Base-by-base conservation (phyloP, 1,140 invertebrate genomes). In the Leptinotarsa defecta region DNA sequence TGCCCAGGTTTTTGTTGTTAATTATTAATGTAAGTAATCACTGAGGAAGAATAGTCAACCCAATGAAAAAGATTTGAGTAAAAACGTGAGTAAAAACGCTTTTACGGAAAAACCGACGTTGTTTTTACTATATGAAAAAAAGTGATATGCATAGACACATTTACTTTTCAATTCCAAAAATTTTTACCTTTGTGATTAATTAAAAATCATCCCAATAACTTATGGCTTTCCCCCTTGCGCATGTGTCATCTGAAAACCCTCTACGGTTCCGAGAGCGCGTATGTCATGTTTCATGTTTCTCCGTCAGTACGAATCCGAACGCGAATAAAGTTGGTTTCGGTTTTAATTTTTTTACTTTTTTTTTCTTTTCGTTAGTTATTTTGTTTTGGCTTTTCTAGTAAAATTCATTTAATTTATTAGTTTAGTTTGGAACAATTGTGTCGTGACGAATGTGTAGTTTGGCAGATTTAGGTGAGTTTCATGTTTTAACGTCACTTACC, bases 301-400 rank as follows among this genome's bases (percentile, higher is more conserved):
- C 22, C 48, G 34, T 70, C 68, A 70, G 68, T 70, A 70, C 68
- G 68, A 70, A 48, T 70, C 68, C 48, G 68, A 70, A 49, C 27
- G 68, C 48, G 68, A 49, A 48, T 19, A 43, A 20, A 15, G 48
- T 48, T 13, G 68, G 68, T 70, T 70, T 70, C 68, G 68, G 68
- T 70, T 70, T 70, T 70, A 6, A 48, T 70, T 70, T 70, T 70
- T 70, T 70, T 70, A 48, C 17, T 70, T 49, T 70, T 68, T 70
- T 69, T 70, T 70, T 70, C 34, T 70, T 70, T 70, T 70, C 68
- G 68, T 70, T 70, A 48, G 48, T 70, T 70, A 19, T 70, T 70
- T 70, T 70, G 24, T 70, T 70, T 70, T 70, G 43, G 68, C 68
- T 70, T 70, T 48, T 19, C 17, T 70, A 52, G 68, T 70, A 70